Conservation (phyloP, 1,140 invertebrate species). For the Antheraea pernyi region DNA sequence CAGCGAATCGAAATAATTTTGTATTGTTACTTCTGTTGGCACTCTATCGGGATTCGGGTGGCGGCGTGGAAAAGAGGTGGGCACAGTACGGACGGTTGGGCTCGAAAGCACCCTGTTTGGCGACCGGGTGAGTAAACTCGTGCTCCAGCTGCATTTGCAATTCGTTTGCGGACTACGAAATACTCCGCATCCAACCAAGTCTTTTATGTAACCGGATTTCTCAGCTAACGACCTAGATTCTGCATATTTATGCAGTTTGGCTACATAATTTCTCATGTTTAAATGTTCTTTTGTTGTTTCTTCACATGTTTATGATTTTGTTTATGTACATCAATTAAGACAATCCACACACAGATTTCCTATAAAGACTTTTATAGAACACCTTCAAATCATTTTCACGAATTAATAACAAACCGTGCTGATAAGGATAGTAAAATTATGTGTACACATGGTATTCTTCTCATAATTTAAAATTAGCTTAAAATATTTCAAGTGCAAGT, state of each 20-base stretch:
- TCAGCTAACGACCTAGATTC: constrained; percentile 55
- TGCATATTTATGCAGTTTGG: constrained; percentile 54
- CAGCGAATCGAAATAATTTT: constrained; percentile 11
- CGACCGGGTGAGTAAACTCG: constrained; percentile 57
- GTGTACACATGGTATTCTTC: too few species aligned
- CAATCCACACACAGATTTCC: too few species aligned
- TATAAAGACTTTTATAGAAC: too few species aligned
- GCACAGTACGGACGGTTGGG: constrained; percentile 18
- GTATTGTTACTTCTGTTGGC: constrained; percentile 8
- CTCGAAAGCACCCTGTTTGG: constrained; percentile 40
- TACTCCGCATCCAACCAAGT: constrained; percentile 49
- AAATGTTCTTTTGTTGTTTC: background rate
- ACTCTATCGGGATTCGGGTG: constrained; percentile 11
- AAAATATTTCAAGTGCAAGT: too few species aligned
- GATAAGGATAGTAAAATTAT: too few species aligned
- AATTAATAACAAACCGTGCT: too few species aligned
- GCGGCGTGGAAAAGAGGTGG: constrained; percentile 7
- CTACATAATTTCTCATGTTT: constrained; percentile 44
- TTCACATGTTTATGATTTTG: background rate
- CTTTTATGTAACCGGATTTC: constrained; percentile 57
- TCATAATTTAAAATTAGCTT: too few species aligned
- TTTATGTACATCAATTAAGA: background rate
- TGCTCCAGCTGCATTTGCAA: constrained; percentile 58
- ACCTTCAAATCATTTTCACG: too few species aligned
- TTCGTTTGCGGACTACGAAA: constrained; percentile 68